phyloP scores from a whole-genome alignment of 2,888 invertebrate genomes.

The Calliopum simillimum region DNA sequence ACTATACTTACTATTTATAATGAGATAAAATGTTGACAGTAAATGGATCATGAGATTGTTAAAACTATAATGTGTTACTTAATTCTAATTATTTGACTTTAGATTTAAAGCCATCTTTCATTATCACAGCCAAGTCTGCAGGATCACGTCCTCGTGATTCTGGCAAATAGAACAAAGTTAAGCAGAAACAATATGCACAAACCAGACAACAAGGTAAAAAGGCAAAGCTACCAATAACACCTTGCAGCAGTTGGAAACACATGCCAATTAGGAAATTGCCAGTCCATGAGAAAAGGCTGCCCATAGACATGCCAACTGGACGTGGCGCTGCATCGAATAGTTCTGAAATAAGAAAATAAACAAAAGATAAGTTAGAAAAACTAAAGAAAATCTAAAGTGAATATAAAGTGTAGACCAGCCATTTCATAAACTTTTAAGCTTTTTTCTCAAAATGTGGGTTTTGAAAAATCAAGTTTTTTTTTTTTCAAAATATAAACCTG shows the following conservation, averaged over 20 bases:
- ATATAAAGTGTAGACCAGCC: too few relatives aligned
- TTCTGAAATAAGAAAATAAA: constrained; percentile 69
- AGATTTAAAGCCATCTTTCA: constrained; percentile 71
- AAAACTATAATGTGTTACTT: background rate
- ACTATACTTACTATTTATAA: background rate
- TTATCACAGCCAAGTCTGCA: constrained; percentile 52
- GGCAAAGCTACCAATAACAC: constrained; percentile 74
- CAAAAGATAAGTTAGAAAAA: background rate
- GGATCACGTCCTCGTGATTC: constrained; percentile 57
- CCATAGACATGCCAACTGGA: constrained; percentile 85
- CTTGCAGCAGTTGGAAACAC: constrained; percentile 76
- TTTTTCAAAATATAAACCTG: too few relatives aligned
- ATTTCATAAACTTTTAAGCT: too few relatives aligned
- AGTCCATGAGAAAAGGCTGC: constrained; percentile 86
- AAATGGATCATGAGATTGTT: background rate
- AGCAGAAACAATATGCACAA: constrained; percentile 51
- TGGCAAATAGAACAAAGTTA: constrained; percentile 56
- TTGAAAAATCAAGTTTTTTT: too few relatives aligned
- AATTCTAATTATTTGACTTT: constrained; percentile 47
- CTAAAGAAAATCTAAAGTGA: background rate
- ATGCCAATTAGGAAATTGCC: constrained; percentile 88
- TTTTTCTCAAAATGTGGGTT: too few relatives aligned
- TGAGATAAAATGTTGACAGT: background rate
- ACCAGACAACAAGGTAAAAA: constrained; percentile 78
- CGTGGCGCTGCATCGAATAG: constrained; percentile 84